Evolutionary conservation across 2,113 vertebrate genomes (phyloP), one percentile per base, ranked within the genome.

Genomic region (Taxidea taxus): DNA sequence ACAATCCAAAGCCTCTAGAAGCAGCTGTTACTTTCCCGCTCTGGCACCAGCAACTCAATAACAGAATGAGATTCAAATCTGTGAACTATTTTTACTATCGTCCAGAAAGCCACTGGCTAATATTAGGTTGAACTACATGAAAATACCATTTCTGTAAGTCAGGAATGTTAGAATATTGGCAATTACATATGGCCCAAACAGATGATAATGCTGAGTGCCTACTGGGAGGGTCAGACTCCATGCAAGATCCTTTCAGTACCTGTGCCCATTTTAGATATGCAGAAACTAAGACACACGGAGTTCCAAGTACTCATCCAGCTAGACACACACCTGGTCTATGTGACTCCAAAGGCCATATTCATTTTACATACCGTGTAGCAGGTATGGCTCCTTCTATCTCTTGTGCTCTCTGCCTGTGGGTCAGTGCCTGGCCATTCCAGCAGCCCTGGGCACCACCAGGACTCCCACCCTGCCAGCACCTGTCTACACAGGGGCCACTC

Each of bases 21-120:
- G 54, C 95, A 97, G 97, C 96, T 97, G 98, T 51, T 42, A 42
- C 1, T 83, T 31, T 86, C 64, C 54, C 58, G 29, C 34, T 37
- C 31, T 7, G 72, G 68, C 47, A 90, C 54, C 49, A 68, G 81
- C 3, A 6, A 58, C 27, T 27, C 87, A 80, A 37, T 82, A 70
- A 74, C 10, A 82, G 87, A 95, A 60, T 9, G 16, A 64, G 7
- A 47, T 92, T 68, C 82, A 25, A 54, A 93, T 56, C 64, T 39
- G 44, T 1, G 47, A 31, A 51, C 68, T 94, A 95, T 94, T 96
- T 90, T 84, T 90, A 54, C 87, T n/a, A 39, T 44, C 15, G 3
- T 42, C 60, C 68, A 84, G 86, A 97, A 74, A 90, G 75, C 47
- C 49, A 70, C 37, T 13, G 13, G 87, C 83, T 93, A 80, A 51